phyloP scores from a whole-genome alignment of 2,113 vertebrate genomes.

The Glaucidium brasilianum region DNA sequence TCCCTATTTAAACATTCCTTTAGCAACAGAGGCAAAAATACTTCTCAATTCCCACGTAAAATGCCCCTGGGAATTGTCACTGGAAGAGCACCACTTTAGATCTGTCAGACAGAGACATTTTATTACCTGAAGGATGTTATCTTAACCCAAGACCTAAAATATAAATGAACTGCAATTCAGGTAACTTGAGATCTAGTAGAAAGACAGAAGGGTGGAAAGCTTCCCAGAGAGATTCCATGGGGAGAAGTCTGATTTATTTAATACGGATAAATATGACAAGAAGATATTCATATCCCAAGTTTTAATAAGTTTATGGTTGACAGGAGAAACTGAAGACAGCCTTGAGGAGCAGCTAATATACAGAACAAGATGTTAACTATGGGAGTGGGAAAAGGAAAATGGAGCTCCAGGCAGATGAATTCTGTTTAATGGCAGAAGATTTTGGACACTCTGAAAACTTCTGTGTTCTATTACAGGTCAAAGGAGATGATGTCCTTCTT shows the following conservation, averaged over 20 bases:
- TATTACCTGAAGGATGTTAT: conserved; percentile 37
- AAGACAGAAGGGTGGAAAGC: conserved; percentile 12
- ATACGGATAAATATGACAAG: conserved; percentile 59
- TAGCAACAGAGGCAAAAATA: not conserved
- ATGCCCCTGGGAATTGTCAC: not conserved
- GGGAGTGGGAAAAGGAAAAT: not conserved
- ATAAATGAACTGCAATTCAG: conserved; percentile 44
- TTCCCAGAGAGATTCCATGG: not conserved
- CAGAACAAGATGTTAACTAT: conserved; percentile 19
- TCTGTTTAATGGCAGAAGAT: not conserved
- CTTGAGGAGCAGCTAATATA: conserved; percentile 14
- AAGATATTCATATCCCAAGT: conserved; percentile 32
- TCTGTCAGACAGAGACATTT: conserved; percentile 13
- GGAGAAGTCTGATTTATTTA: conserved; percentile 46
- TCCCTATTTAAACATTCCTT: not conserved
- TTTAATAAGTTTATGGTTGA: conserved; percentile 52
- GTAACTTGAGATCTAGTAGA: conserved; percentile 14
- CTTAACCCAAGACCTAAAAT: conserved; percentile 28
- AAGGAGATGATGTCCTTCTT: not conserved
- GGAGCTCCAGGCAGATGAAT: not conserved
- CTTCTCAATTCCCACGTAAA: not conserved
- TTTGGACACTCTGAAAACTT: not conserved
- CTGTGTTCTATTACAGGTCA: not conserved
- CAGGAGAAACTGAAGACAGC: not conserved
- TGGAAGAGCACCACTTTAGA: not conserved